Evolutionary conservation across 2,113 vertebrate species (phyloP), one percentile per base, ranked within the genome.

Genomic region (Taxidea taxus): DNA sequence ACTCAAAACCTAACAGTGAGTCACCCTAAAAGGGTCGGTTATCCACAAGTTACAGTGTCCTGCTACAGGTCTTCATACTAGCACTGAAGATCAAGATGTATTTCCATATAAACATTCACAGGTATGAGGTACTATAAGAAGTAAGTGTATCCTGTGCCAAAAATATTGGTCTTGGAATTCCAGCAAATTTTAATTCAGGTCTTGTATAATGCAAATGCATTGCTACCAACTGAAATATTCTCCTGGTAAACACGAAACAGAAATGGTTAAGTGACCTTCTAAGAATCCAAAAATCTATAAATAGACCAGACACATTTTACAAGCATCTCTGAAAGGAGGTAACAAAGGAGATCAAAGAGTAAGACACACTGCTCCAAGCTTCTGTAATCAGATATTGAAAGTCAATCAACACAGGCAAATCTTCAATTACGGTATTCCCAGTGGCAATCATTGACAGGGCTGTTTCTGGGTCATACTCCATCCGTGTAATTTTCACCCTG

Each of bases 381-480:
- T 92, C 84, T 97, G 34, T 88, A 97, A 97, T 97, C 96, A 98
- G 97, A 95, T 83, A 92, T 75, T 60, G 86, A 87, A 97, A 97
- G 93, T 97, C 98, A 97, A 97, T 97, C 96, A 97, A 95, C 96
- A 97, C 23, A 74, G 62, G 70, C 92, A 90, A 95, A 96, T 95
- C 97, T 96, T 97, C 95, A 97, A 96, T 96, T 81, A 96, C 49
- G 80, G 47, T 37, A 94, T 62, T 98, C 96, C 95, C 95, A 29
- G 68, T 25, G 72, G 95, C 95, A 97, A 94, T 88, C 94, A 97
- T 23, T 75, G 96, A 78, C 92, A 94, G 75, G 62, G 23, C 39
- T 94, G 51, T 87, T 97, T 97, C 95, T 95, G 92, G 87, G 97
- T 97, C 96, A 92, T 56, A 75, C 58, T 96, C 88, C 47, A 91